phyloP scores from a whole-genome alignment of 1,140 invertebrate species.

The Cydia amplana region DNA sequence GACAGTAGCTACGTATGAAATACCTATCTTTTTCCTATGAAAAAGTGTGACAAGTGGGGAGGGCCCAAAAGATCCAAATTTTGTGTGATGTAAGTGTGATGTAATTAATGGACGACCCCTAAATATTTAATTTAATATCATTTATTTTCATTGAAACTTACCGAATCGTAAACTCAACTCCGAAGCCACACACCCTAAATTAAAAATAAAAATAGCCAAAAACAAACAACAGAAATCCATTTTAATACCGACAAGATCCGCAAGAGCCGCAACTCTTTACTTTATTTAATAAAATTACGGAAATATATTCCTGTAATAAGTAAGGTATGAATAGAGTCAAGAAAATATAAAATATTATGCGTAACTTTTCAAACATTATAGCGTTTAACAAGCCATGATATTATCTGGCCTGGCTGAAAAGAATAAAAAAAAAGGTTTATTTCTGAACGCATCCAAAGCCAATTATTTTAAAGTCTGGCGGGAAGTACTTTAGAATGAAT shows the following conservation, averaged over 20 bases:
- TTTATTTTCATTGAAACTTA: constrained; percentile 46
- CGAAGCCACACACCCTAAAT: constrained; percentile 55
- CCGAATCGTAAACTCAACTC: constrained; percentile 64
- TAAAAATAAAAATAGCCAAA: constrained; percentile 54
- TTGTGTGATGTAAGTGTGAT: too few species aligned
- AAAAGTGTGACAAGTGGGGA: too few species aligned
- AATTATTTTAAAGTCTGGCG: not conserved
- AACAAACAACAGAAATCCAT: constrained; percentile 54
- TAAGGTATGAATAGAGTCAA: constrained; percentile 64
- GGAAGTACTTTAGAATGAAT: not conserved
- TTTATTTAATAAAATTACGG: constrained; percentile 65
- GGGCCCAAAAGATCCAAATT: too few species aligned
- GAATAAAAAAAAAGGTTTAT: not conserved
- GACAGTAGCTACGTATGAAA: too few species aligned
- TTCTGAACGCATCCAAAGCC: not conserved
- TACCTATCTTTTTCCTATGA: too few species aligned
- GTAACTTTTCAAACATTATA: constrained; percentile 66
- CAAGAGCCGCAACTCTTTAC: constrained; percentile 55
- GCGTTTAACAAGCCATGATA: constrained; percentile 23
- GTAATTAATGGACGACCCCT: too few species aligned
- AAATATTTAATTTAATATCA: not conserved
- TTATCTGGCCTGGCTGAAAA: not conserved
- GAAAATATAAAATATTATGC: constrained; percentile 65
- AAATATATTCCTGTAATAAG: constrained; percentile 70
- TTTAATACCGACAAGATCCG: constrained; percentile 46